These are phyloP conservation scores for Drosophila lowei DNA, from an alignment of 1,140 invertebrate genomes.

Conservation along the genomic window DNA sequence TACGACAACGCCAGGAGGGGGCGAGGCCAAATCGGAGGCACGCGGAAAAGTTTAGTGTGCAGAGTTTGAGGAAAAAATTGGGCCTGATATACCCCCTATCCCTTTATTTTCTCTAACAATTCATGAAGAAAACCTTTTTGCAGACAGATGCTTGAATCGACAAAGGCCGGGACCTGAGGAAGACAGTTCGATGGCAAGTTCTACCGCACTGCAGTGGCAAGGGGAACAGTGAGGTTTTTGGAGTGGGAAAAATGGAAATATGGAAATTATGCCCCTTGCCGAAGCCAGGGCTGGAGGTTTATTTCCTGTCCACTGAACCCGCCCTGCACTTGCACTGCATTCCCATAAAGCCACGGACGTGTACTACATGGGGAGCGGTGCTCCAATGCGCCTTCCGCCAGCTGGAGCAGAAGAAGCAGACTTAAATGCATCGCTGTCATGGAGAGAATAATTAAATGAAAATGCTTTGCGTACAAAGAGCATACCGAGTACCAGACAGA, in stretches of 20 bases:
- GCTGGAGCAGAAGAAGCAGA: constrained; percentile 3
- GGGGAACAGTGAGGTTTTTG: neutral
- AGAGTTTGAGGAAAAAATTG: constrained; percentile 25
- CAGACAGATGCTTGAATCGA: constrained; percentile 25
- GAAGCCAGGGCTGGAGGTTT: constrained; percentile 9
- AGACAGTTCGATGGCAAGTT: constrained; percentile 31
- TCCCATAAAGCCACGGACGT: constrained; percentile 40
- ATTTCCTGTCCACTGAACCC: constrained; percentile 70
- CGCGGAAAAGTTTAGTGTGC: constrained; percentile 67
- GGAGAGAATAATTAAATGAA: constrained; percentile 53
- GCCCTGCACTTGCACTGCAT: constrained; percentile 28
- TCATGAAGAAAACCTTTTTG: neutral
- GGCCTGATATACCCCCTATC: neutral
- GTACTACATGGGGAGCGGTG: neutral
- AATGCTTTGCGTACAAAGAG: constrained; percentile 16
- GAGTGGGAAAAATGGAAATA: constrained; percentile 12
- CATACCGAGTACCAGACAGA: too few species aligned
- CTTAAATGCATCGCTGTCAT: constrained; percentile 19
- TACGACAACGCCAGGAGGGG: constrained; percentile 50
- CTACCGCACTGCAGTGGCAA: constrained; percentile 31
- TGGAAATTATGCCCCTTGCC: constrained; percentile 34
- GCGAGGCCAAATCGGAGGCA: constrained; percentile 23
- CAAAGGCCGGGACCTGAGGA: constrained; percentile 28
- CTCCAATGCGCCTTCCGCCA: neutral
- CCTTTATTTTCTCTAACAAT: too few species aligned